A percentile compares a stretch with the other conserved stretches of the same genome.
Conservation (phyloP, 1,140 invertebrate species). For the Delia radicum region DNA sequence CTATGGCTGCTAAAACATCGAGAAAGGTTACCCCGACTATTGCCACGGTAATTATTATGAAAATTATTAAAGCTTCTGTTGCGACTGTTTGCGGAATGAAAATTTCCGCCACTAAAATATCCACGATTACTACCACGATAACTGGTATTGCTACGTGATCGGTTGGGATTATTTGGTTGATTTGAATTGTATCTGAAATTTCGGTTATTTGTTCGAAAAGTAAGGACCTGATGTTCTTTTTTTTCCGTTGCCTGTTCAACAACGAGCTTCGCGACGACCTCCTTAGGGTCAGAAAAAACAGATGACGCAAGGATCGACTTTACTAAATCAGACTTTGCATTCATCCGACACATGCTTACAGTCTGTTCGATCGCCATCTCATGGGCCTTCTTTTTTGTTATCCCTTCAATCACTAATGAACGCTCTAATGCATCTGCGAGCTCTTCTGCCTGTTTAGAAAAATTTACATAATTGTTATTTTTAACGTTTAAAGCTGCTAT, state of each 20-base stretch:
- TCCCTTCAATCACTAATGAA: background rate
- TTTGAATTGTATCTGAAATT: too few relatives aligned
- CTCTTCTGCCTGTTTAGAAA: background rate
- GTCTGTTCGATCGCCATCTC: background rate
- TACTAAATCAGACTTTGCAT: background rate
- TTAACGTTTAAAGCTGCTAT: background rate
- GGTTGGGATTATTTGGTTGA: too few relatives aligned
- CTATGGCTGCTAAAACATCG: background rate
- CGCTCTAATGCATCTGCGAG: background rate
- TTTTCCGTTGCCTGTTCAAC: slow-evolving; percentile 7
- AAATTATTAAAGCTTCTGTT: too few relatives aligned
- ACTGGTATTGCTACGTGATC: background rate
- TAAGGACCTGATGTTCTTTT: background rate
- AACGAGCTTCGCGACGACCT: background rate
- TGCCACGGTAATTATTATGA: background rate
- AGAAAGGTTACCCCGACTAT: background rate
- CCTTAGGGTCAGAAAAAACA: background rate
- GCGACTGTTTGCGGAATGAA: too few relatives aligned
- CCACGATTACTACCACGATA: background rate
- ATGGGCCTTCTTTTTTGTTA: background rate
- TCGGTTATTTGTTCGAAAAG: background rate
- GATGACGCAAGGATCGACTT: background rate
- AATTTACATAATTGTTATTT: background rate
- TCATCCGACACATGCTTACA: background rate
- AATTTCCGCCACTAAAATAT: background rate